Conservation (phyloP, 2,888 invertebrate genomes). For the Caenorhabditis sp. region DNA sequence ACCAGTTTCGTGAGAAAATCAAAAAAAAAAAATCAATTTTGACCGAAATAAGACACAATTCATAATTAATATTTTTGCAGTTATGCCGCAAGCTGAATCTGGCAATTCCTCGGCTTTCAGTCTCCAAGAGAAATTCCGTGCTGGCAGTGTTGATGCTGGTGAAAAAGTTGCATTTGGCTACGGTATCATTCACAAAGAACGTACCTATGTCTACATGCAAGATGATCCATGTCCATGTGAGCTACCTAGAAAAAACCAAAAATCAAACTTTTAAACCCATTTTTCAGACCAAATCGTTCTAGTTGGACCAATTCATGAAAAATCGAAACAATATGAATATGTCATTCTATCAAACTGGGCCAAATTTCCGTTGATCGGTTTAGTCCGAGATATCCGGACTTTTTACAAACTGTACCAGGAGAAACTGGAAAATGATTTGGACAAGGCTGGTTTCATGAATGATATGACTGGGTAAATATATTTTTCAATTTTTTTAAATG, state of each 20-base stretch:
- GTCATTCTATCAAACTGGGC: slow-evolving; percentile 62
- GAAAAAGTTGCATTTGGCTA: slow-evolving; percentile 55
- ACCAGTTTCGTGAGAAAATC: no score
- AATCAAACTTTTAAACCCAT: neutral
- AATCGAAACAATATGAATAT: slow-evolving; percentile 58
- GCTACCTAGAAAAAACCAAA: neutral
- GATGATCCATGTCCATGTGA: slow-evolving; percentile 60
- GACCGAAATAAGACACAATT: no score
- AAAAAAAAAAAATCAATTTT: no score
- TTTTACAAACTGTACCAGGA: slow-evolving; percentile 53
- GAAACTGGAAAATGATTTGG: slow-evolving; percentile 45
- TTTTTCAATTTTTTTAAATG: slow-evolving; percentile 1
- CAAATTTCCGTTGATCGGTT: slow-evolving; percentile 58
- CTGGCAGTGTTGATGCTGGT: slow-evolving; percentile 42
- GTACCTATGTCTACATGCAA: slow-evolving; percentile 57
- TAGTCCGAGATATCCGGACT: slow-evolving; percentile 47
- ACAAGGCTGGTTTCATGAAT: slow-evolving; percentile 53
- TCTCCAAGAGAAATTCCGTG: slow-evolving; percentile 50
- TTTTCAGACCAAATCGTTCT: slow-evolving; percentile 51
- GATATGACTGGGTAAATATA: slow-evolving; percentile 42
- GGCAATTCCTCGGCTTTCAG: slow-evolving; percentile 51
- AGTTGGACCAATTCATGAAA: slow-evolving; percentile 45
- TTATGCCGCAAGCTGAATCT: slow-evolving; percentile 45
- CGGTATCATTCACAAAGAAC: slow-evolving; percentile 49
- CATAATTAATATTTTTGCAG: slow-evolving; percentile 28